A percentile compares a stretch with the other conserved stretches of the same genome.
phyloP scores from a whole-genome alignment of 1,140 invertebrate species.

The Bombus cullumanus region DNA sequence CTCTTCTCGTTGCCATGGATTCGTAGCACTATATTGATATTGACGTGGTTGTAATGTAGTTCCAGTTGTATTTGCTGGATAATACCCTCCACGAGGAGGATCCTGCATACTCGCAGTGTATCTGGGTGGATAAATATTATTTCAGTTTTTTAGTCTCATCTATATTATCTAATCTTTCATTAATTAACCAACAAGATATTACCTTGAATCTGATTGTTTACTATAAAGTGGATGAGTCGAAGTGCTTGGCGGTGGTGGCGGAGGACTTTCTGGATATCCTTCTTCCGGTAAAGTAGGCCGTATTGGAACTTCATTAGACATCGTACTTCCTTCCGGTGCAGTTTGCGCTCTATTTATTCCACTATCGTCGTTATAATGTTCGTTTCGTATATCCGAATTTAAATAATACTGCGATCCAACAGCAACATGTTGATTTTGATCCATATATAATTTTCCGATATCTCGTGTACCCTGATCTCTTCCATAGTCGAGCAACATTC shows the following conservation, averaged over 20 bases:
- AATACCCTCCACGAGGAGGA: conserved; percentile 89
- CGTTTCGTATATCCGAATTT: conserved; percentile 66
- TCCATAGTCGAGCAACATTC: conserved; percentile 35
- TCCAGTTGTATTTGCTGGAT: conserved; percentile 82
- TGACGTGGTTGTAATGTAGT: conserved; percentile 78
- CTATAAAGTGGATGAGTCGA: conserved; percentile 89
- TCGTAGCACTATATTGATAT: conserved; percentile 84
- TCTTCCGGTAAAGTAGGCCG: conserved; percentile 75
- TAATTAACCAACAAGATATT: neutral
- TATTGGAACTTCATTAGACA: conserved; percentile 37
- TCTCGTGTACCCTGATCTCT: conserved; percentile 65
- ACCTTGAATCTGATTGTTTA: conserved; percentile 79
- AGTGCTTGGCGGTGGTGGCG: conserved; percentile 88
- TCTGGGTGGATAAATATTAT: conserved; percentile 53
- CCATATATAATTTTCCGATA: conserved; percentile 58
- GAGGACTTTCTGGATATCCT: conserved; percentile 84
- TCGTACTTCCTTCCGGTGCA: conserved; percentile 61
- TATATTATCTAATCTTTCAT: neutral
- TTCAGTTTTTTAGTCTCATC: neutral
- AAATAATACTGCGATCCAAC: conserved; percentile 67
- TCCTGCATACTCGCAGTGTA: conserved; percentile 89
- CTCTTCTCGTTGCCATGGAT: conserved; percentile 95
- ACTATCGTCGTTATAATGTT: conserved; percentile 69
- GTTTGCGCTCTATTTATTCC: conserved; percentile 59
- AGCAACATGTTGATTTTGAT: conserved; percentile 69